Evolutionary conservation across 2,888 invertebrate genomes (phyloP).

Genomic region (Blera fallax): DNA sequence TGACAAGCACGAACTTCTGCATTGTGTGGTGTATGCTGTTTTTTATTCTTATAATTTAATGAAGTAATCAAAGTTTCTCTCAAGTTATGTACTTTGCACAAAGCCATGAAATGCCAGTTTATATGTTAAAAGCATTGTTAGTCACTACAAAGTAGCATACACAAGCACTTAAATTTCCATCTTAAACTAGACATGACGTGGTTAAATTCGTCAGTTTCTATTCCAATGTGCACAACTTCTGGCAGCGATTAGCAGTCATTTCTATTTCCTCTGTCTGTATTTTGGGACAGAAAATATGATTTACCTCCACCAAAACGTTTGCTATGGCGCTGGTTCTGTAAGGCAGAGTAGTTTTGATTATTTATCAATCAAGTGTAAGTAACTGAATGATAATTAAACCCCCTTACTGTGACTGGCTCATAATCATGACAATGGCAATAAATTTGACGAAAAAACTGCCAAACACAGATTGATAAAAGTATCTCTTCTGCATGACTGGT

Average conservation of each 20-base stretch:
- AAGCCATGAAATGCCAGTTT: neutral
- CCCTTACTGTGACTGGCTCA: neutral
- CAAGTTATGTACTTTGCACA: no score
- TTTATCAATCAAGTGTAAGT: neutral
- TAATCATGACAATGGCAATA: neutral
- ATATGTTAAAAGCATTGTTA: neutral
- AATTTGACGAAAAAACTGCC: neutral
- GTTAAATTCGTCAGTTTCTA: neutral
- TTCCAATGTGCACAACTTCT: no score
- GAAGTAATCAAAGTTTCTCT: neutral
- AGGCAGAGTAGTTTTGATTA: no score
- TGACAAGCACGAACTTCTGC: constrained; percentile 24
- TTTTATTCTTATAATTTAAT: neutral
- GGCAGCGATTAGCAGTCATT: no score
- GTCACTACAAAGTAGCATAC: neutral
- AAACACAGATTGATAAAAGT: neutral
- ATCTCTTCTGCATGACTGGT: constrained; percentile 33
- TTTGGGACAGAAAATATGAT: no score
- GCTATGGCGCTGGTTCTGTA: no score
- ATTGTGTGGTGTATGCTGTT: neutral
- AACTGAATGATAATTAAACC: neutral
- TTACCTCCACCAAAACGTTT: no score
- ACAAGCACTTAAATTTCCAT: no score
- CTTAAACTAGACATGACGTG: neutral
- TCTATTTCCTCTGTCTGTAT: no score